phyloP scores from a whole-genome alignment of 2,888 invertebrate species.

The Chrysodeixis includens region DNA sequence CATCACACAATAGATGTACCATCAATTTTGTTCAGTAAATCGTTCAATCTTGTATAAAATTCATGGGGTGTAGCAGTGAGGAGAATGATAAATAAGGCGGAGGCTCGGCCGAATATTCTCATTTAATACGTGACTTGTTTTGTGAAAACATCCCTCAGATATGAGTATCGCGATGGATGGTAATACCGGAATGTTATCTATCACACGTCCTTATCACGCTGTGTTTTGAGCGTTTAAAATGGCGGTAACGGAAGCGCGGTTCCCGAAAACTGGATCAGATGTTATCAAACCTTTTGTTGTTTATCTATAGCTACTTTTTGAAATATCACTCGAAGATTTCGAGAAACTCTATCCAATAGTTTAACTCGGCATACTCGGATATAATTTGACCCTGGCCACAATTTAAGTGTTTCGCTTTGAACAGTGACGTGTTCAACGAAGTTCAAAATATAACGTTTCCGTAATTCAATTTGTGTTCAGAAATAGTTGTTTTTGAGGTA shows the following conservation, averaged over 20 bases:
- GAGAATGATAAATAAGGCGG: constrained; percentile 88
- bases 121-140: constrained; percentile 89
- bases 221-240: constrained; percentile 57
- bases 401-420: background rate
- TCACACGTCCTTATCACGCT: constrained; percentile 78
- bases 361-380: background rate
- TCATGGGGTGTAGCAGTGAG: constrained; percentile 87
- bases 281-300: background rate
- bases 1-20: constrained; percentile 86
- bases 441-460: background rate
- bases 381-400: background rate
- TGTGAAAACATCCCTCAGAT: constrained; percentile 82
- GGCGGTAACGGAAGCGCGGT: background rate
- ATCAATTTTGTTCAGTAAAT: constrained; percentile 88
- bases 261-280: constrained; percentile 2
- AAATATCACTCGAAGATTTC: background rate
- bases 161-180: constrained; percentile 83
- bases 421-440: background rate
- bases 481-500: constrained; percentile 17
- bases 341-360: background rate
- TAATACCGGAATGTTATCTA: constrained; percentile 79
- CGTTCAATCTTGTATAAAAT: constrained; percentile 89
- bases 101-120: constrained; percentile 88
- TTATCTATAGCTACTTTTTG: background rate
- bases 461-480: constrained; percentile 4